phyloP scores from a whole-genome alignment of 2,888 invertebrate genomes.

The Microctonus brassicae region DNA sequence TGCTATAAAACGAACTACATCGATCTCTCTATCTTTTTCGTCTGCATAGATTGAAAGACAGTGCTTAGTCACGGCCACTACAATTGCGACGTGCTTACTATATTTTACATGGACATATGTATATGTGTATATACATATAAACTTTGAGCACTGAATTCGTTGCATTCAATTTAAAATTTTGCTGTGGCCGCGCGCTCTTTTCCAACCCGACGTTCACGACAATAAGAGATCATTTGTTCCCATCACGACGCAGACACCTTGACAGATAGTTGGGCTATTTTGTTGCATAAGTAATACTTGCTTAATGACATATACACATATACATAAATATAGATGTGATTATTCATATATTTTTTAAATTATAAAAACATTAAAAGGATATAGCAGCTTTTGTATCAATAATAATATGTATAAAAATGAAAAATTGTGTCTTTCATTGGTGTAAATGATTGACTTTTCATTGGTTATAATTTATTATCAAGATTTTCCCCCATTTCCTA shows the following conservation, averaged over 20 bases:
- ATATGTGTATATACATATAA: neutral
- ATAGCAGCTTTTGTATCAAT: too few species aligned
- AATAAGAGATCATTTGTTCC: slow-evolving; percentile 31
- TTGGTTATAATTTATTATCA: neutral
- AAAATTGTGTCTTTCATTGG: neutral
- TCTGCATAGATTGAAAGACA: slow-evolving; percentile 24
- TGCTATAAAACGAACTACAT: neutral
- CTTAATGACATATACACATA: slow-evolving; percentile 13
- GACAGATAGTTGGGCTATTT: slow-evolving; percentile 25
- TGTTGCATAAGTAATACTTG: slow-evolving; percentile 23
- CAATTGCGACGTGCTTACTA: slow-evolving; percentile 2
- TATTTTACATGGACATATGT: neutral
- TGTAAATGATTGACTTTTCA: neutral
- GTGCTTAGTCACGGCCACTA: slow-evolving; percentile 29
- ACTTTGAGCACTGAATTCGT: slow-evolving; percentile 31
- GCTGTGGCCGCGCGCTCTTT: slow-evolving; percentile 30
- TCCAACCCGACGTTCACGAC: slow-evolving; percentile 15
- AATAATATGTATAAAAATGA: neutral
- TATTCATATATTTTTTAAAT: slow-evolving; percentile 25
- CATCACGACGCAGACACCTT: slow-evolving; percentile 25
- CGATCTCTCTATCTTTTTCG: slow-evolving; percentile 7
- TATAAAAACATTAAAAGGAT: slow-evolving; percentile 21
- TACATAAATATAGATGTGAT: too few species aligned
- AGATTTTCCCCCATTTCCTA: too few species aligned
- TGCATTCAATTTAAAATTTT: slow-evolving; percentile 46